These are phyloP conservation scores for Exocentrus adspersus DNA, from an alignment of 2,888 invertebrate species.

Conservation along the genomic window DNA sequence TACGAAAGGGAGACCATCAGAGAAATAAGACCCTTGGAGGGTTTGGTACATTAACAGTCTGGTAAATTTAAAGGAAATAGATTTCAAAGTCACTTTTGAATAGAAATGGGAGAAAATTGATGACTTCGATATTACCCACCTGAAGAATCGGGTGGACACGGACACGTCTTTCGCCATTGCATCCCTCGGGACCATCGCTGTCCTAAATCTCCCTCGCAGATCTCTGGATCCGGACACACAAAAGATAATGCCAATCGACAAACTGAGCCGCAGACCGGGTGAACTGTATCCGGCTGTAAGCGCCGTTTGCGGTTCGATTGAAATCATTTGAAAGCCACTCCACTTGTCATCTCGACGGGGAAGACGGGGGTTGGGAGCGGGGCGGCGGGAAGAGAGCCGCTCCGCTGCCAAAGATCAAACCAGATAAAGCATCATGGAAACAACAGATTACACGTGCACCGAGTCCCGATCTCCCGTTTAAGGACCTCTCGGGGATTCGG, in stretches of 20 bases:
- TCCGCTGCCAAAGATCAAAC: constrained; percentile 53
- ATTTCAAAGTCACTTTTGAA: too few relatives aligned
- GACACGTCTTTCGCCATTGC: constrained; percentile 27
- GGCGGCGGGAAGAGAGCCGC: constrained; percentile 34
- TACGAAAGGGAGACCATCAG: too few relatives aligned
- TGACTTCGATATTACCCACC: constrained; percentile 14
- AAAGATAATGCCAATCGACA: constrained; percentile 56
- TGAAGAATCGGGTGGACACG: constrained; percentile 15
- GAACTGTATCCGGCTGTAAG: constrained; percentile 45
- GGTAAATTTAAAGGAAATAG: too few relatives aligned
- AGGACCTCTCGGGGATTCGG: constrained; percentile 39
- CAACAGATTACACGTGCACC: constrained; percentile 57
- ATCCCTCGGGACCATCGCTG: constrained; percentile 30
- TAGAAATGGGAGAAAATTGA: too few relatives aligned
- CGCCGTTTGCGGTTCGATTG: constrained; percentile 60
- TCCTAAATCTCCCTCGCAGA: constrained; percentile 30
- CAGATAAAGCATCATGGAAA: constrained; percentile 58
- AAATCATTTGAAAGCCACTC: constrained; percentile 60
- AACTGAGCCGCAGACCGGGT: constrained; percentile 43
- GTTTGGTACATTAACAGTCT: too few relatives aligned
- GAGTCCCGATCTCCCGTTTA: constrained; percentile 37
- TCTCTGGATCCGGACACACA: constrained; percentile 46
- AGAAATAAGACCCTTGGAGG: too few relatives aligned
- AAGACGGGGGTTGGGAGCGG: constrained; percentile 38
- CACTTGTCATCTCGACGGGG: constrained; percentile 57